phyloP scores from a whole-genome alignment of 2,113 vertebrate species.

The Rhizomys pruinosus region DNA sequence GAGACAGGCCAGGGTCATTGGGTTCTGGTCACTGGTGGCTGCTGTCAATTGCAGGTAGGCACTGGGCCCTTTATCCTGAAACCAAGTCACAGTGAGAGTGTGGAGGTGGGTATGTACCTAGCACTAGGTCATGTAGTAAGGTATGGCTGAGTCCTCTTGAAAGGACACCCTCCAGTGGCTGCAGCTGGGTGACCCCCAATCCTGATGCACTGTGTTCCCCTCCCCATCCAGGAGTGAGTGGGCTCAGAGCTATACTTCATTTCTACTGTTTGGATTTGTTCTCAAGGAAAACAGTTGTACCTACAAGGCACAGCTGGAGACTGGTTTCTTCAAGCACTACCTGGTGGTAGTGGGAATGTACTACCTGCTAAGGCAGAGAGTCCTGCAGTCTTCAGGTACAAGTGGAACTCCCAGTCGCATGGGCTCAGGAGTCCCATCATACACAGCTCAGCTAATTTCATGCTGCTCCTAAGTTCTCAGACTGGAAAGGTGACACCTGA shows the following conservation, averaged over 20 bases:
- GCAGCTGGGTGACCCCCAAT: neutral
- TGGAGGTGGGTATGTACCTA: too few relatives aligned
- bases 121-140: too few relatives aligned
- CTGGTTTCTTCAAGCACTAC: neutral
- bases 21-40: neutral
- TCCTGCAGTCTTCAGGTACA: neutral
- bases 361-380: neutral
- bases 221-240: neutral
- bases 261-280: neutral
- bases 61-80: neutral
- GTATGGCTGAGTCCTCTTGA: too few relatives aligned
- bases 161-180: neutral
- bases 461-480: neutral
- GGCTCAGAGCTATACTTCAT: neutral
- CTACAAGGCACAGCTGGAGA: too few relatives aligned
- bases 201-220: neutral
- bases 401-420: neutral
- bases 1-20: neutral
- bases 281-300: neutral
- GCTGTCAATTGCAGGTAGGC: neutral
- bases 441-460: neutral
- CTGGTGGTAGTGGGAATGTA: neutral
- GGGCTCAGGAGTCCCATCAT: neutral
- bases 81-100: too few relatives aligned
- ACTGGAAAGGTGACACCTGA: neutral